Base-by-base conservation (phyloP, 2,888 invertebrate species). In the Agonum fuliginosum region DNA sequence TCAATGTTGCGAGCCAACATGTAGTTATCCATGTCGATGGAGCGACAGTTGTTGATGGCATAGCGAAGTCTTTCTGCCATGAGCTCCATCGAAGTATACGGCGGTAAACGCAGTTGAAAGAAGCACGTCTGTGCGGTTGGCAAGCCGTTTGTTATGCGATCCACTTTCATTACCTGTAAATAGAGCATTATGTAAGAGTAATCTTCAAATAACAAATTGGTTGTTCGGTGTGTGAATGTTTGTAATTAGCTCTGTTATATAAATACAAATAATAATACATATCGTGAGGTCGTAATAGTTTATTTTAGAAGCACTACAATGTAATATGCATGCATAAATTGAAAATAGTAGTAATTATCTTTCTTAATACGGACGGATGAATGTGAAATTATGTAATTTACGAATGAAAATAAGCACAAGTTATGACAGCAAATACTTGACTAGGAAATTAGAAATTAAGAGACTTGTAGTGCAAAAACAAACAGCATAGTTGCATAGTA, bases 11-110 rank as follows among this genome's bases (percentile, higher is more conserved):
- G 86, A 1, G 90, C 89, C 78, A 92, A 86, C 91, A 92, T 92
- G 84, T 92, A 92, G 84, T 91, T 91, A 84, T 92, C 92, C 91
- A 92, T 91, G 84, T 92, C 92, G 72, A 92, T 92, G 4, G 91
- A 91, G 30, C 90, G 89, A 81, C 92, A 92, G 84, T 92, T 91
- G 83, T 91, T 90, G 78, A 92, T 91, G 62, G 92, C 91, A 82
- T 92, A 92, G 27, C 91, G 88, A 65, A 92, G 85, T 79, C 89
- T 87, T 82, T 91, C 91, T 0, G 90, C 90, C 88, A 92, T 89
- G 46, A 90, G 86, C 80, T 90, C 90, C 80, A 88, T 88, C 78
- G 88, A 89, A 14, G 89, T 89, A 84, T 92, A 92, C 1, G 89
- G 88, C 1, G 92, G 91, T 24, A 92, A 86, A 0, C 91, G 87